Conservation (phyloP, 1,140 invertebrate species). For the Homarus americanus region DNA sequence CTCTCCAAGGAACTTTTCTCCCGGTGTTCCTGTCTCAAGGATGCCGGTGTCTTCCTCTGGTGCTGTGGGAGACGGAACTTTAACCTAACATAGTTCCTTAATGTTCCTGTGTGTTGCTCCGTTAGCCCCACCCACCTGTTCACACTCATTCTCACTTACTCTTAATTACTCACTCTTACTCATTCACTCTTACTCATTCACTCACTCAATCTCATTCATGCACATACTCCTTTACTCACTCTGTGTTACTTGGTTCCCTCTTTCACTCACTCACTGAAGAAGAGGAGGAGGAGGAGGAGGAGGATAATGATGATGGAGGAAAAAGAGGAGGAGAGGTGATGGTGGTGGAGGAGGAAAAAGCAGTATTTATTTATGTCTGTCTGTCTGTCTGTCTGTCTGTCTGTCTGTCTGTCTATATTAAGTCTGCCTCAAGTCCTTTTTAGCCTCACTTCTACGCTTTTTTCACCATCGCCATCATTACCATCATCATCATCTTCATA, state of each 20-base stretch:
- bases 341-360: not conserved
- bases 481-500: not conserved
- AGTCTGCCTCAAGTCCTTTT: not conserved
- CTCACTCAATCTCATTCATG: not conserved
- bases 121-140: too few species aligned
- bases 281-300: not conserved
- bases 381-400: conserved; percentile 7
- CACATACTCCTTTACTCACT: not conserved
- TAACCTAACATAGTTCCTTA: too few species aligned
- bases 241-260: too few species aligned
- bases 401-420: not conserved
- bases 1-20: not conserved
- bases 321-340: not conserved
- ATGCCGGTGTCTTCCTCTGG: too few species aligned
- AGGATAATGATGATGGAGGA: not conserved
- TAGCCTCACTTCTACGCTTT: not conserved
- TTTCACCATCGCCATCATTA: not conserved
- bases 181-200: conserved; percentile 15
- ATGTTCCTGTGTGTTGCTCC: too few species aligned
- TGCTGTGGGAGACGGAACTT: too few species aligned
- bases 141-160: not conserved
- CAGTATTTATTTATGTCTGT: not conserved
- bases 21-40: not conserved
- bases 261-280: not conserved
- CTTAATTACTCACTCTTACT: conserved; percentile 15